Conservation (phyloP, 2,797 vertebrate species). For the Anomalospiza imberbis region DNA sequence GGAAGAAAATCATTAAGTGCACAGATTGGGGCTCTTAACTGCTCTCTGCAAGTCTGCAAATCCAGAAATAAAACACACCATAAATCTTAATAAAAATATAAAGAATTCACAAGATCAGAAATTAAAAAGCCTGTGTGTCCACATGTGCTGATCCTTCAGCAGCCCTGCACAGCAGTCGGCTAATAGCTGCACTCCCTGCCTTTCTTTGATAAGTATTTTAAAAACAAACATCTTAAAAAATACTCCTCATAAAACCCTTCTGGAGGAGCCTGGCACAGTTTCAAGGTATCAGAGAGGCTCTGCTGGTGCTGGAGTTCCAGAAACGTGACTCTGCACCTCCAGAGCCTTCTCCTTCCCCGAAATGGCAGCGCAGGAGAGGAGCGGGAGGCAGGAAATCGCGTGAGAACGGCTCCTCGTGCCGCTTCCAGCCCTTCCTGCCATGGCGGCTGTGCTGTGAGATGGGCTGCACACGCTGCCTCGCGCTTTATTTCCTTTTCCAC, state of each 20-base stretch:
- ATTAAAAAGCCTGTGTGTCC: background rate
- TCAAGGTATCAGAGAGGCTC: background rate
- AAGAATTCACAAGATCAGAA: constrained; percentile 12
- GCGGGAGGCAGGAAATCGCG: constrained; percentile 47
- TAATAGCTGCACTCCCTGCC: background rate
- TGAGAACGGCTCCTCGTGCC: constrained; percentile 55
- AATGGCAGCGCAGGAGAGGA: constrained; percentile 38
- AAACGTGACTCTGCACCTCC: background rate
- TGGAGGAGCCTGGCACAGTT: constrained; percentile 9
- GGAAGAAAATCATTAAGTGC: constrained; percentile 43
- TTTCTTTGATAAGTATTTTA: constrained; percentile 37
- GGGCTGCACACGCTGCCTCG: constrained; percentile 14
- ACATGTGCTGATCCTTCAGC: background rate
- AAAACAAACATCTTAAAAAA: constrained; percentile 48
- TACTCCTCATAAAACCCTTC: constrained; percentile 21
- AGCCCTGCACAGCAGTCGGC: background rate
- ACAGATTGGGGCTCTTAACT: background rate
- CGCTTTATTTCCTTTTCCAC: constrained; percentile 50
- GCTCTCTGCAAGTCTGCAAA: constrained; percentile 3
- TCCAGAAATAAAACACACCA: constrained; percentile 37
- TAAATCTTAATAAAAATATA: constrained; percentile 42
- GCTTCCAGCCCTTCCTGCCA: constrained; percentile 62
- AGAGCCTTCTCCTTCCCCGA: background rate
- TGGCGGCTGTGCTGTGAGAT: constrained; percentile 18
- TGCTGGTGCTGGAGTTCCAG: background rate